Base-by-base conservation (phyloP, 2,888 invertebrate species). In the Nudaria mundana region DNA sequence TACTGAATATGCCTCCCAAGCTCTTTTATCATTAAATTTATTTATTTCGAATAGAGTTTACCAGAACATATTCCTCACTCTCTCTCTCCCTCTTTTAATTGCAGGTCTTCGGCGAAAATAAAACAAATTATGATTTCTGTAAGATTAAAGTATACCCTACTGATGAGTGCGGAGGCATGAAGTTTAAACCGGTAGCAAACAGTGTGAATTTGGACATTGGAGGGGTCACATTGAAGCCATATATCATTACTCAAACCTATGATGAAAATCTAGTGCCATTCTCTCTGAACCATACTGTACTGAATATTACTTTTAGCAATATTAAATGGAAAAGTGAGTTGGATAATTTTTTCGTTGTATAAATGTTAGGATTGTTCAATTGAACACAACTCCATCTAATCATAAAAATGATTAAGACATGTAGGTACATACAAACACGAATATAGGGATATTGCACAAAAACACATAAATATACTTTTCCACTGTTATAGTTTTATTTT, bases 241-340 rank as follows among this genome's bases (percentile, higher is more conserved):
- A 84, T 34, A 64, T 82, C 1, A 45, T 82, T 25, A 44, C 53
- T 0, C 28, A 54, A 1, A 40, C 48, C 1, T 54, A 63, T 28
- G 29, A 42, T 5, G 40, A 54, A 1, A 48, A 41, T 1, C 5
- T 43, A 2, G 56, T 30, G 0, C 50, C 48, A 1, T 61, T 47
- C 18, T 18, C 45, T 0, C 30, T 73, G 20, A 82, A 84, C 42
- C 75, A 73, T 28, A 83, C 87, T 0, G 80, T 86, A 1, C 62
- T 88, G 2, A 88, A 88, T 52, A 87, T 88, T 12, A 81, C 83
- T 7, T 88, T 88, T 42, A 81, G 72, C 31, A 86, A 86, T 63
- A 88, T 88, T 40, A 85, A 84, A 46, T 88, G 88, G 88, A 85
- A 81, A 57, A 82, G 88, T 87, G 66, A 83, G 86, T n/a, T n/a